phyloP scores from a whole-genome alignment of 1,140 invertebrate genomes.

The Magallana ariakensis region DNA sequence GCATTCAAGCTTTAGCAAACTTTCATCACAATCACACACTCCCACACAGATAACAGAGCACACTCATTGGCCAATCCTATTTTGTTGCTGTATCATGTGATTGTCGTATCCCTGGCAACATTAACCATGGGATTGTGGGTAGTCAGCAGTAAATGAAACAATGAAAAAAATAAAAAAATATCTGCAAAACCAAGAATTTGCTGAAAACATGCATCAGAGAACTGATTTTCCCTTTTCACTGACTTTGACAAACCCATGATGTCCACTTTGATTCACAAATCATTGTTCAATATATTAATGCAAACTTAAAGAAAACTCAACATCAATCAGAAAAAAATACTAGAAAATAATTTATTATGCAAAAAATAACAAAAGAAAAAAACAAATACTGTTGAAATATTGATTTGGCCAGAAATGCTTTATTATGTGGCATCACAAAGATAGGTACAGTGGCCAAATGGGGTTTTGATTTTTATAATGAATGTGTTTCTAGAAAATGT shows the following conservation, averaged over 20 bases:
- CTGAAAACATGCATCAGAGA: neutral
- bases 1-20: conserved; percentile 54
- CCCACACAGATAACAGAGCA: conserved; percentile 23
- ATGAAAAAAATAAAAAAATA: conserved; percentile 21
- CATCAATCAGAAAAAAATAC: conserved; percentile 27
- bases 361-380: conserved; percentile 36
- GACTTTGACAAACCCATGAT: conserved; percentile 23
- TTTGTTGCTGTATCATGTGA: conserved; percentile 38
- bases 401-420: conserved; percentile 12
- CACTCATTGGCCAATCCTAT: conserved; percentile 32
- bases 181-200: conserved; percentile 29
- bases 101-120: conserved; percentile 28
- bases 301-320: conserved; percentile 36
- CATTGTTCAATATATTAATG: conserved; percentile 27
- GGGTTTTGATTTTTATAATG: neutral
- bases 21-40: conserved; percentile 38
- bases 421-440: neutral
- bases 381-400: conserved; percentile 29
- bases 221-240: neutral
- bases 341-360: conserved; percentile 39
- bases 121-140: conserved; percentile 10
- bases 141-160: conserved; percentile 36
- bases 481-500: neutral
- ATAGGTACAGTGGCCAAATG: neutral
- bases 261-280: neutral